A percentile compares a stretch with the other conserved stretches of the same genome.
Evolutionary conservation across 1,140 invertebrate genomes (phyloP).

Genomic region (Diachasmimorpha longicaudata): DNA sequence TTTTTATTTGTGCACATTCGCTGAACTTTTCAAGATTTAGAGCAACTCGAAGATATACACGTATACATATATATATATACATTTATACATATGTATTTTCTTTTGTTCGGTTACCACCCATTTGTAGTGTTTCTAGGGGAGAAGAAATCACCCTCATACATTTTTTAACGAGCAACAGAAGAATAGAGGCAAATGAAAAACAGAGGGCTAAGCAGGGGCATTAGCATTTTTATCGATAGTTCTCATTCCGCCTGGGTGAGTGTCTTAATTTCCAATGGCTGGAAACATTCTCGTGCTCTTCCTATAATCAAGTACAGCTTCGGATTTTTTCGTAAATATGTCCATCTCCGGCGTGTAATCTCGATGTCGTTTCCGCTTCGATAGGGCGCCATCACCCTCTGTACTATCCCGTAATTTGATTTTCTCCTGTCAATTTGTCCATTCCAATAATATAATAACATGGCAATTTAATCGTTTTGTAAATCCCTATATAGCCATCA

Average conservation of each 20-base stretch:
- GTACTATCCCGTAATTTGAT: conserved; percentile 14
- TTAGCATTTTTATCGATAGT: conserved; percentile 7
- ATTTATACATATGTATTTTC: no score
- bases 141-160: background rate
- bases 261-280: background rate
- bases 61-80: no score
- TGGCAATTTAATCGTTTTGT: conserved; percentile 18
- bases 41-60: background rate
- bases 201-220: background rate
- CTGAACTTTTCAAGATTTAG: background rate
- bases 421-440: conserved; percentile 20
- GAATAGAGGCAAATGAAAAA: background rate
- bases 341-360: conserved; percentile 9
- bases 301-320: background rate
- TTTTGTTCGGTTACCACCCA: background rate
- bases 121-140: background rate
- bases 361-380: background rate
- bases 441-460: conserved; percentile 30
- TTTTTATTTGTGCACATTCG: background rate
- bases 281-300: background rate
- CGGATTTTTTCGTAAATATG: background rate
- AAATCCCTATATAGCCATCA: conserved; percentile 11
- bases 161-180: background rate
- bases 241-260: background rate
- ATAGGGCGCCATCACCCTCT: background rate